Percentiles rank a stretch among this genome's conserved stretches.
Evolutionary conservation across 2,113 vertebrate species (phyloP).

Genomic region (Varanus komodoensis): DNA sequence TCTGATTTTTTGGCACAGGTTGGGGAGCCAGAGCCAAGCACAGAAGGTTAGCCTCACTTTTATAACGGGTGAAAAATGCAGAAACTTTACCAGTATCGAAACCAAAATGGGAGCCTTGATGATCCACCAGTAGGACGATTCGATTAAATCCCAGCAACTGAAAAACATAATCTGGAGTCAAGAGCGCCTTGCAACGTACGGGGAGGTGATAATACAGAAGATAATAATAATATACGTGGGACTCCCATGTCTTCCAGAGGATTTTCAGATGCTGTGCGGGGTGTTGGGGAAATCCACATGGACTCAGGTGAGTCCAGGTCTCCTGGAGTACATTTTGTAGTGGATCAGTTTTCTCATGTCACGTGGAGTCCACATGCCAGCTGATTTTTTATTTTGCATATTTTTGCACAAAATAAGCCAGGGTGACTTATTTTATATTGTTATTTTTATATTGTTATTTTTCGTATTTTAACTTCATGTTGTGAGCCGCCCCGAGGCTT

Average conservation of each 20-base stretch:
- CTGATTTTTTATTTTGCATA: too few species aligned
- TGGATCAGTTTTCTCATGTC: too few species aligned
- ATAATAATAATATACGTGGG: neutral
- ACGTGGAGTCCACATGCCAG: too few species aligned
- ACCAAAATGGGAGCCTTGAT: slow-evolving; percentile 90
- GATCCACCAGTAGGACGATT: slow-evolving; percentile 91
- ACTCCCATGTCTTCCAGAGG: neutral
- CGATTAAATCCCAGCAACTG: slow-evolving; percentile 93
- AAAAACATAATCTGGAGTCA: slow-evolving; percentile 43
- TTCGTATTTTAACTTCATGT: too few species aligned
- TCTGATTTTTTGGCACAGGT: neutral
- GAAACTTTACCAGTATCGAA: slow-evolving; percentile 90
- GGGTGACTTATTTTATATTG: too few species aligned
- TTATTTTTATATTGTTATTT: too few species aligned
- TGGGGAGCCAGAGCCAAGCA: neutral
- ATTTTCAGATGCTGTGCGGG: neutral
- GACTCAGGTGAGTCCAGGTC: too few species aligned
- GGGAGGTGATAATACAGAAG: neutral
- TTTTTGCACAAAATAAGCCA: too few species aligned
- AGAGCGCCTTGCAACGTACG: neutral
- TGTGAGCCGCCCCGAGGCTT: too few species aligned
- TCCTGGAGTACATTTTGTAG: too few species aligned
- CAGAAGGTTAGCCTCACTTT: slow-evolving; percentile 15
- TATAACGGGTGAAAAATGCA: slow-evolving; percentile 41
- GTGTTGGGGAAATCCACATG: too few species aligned